Percentiles rank a stretch among this genome's conserved stretches.
phyloP scores from a whole-genome alignment of 2,888 invertebrate species.

The Nowickia ferox region DNA sequence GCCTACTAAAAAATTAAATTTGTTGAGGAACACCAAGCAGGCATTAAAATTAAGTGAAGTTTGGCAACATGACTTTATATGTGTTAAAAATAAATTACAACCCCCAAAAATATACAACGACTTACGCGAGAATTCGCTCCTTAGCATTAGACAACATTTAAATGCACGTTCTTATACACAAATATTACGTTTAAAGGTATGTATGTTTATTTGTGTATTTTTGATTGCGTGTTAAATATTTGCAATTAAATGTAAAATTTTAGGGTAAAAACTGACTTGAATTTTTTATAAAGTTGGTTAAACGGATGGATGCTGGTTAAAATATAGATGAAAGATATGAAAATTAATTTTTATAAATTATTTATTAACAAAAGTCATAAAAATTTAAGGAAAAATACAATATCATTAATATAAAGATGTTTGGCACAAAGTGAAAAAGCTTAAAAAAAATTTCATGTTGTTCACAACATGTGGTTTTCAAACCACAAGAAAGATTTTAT shows the following conservation, averaged over 20 bases:
- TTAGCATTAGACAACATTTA: not conserved
- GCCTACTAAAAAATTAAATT: slow-evolving; percentile 1
- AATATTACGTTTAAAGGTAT: not conserved
- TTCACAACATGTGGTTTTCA: too few relatives aligned
- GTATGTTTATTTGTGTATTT: not conserved
- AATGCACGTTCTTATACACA: not conserved
- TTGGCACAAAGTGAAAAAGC: too few relatives aligned
- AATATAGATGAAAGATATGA: slow-evolving; percentile 2
- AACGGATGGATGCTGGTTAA: not conserved
- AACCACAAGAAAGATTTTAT: too few relatives aligned
- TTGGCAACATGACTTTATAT: slow-evolving; percentile 30
- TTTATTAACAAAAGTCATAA: too few relatives aligned
- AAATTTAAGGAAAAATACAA: too few relatives aligned
- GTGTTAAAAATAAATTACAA: not conserved
- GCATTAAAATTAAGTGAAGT: slow-evolving; percentile 15
- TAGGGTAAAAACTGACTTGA: slow-evolving; percentile 24
- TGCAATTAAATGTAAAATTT: slow-evolving; percentile 8
- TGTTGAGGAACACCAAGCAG: not conserved
- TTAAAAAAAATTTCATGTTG: too few relatives aligned
- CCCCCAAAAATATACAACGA: slow-evolving; percentile 8
- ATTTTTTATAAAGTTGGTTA: not conserved
- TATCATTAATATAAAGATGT: too few relatives aligned
- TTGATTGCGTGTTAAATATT: not conserved
- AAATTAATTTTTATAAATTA: not conserved
- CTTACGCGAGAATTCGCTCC: not conserved